Evolutionary conservation across 2,797 vertebrate species (phyloP).

Genomic region (Acanthurus lineatus): DNA sequence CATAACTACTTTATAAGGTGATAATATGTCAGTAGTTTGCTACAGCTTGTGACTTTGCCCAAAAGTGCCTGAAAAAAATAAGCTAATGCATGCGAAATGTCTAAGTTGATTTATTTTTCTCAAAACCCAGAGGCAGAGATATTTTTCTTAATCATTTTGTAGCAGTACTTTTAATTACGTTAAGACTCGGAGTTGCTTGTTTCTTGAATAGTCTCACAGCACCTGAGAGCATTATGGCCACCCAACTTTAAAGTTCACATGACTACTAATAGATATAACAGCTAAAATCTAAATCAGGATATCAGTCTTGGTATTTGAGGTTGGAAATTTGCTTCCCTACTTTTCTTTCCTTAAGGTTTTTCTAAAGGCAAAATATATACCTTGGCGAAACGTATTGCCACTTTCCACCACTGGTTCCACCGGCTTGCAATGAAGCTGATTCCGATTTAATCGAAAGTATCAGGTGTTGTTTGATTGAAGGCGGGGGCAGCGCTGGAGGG

Average conservation of each 20-base stretch:
- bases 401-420: constrained; percentile 37
- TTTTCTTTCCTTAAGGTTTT: constrained; percentile 13
- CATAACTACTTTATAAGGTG: not conserved
- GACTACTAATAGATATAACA: not conserved
- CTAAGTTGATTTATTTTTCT: not conserved
- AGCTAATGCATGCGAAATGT: not conserved
- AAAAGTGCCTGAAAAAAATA: not conserved
- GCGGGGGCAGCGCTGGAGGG: constrained; percentile 43
- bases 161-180: not conserved
- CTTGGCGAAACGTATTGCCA: not conserved
- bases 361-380: constrained; percentile 7
- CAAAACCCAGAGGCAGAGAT: not conserved
- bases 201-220: constrained; percentile 2
- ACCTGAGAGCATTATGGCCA: not conserved
- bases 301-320: not conserved
- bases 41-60: not conserved
- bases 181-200: not conserved
- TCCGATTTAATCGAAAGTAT: constrained; percentile 76
- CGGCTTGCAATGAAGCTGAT: constrained; percentile 34
- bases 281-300: not conserved
- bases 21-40: not conserved
- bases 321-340: constrained; percentile 10
- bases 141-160: not conserved
- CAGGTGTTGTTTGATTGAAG: constrained; percentile 67
- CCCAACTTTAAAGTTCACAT: not conserved